These are phyloP conservation scores for Archips crataeganus DNA, from an alignment of 2,888 invertebrate species.

Conservation along the genomic window DNA sequence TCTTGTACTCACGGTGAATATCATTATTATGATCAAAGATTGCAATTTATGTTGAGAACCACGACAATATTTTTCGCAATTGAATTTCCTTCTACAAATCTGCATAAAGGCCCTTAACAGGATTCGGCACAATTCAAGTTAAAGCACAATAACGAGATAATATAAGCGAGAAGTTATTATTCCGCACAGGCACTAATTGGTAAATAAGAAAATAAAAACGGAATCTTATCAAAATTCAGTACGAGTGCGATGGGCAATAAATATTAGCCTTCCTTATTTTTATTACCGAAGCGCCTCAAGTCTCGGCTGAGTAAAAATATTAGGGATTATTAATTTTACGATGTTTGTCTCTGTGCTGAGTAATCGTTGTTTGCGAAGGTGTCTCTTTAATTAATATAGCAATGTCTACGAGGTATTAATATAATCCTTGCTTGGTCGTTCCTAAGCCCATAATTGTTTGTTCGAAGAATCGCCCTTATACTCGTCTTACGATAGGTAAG, in stretches of 20 bases:
- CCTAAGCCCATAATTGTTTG: slow-evolving; percentile 21
- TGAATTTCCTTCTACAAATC: not conserved
- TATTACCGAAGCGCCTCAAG: slow-evolving; percentile 31
- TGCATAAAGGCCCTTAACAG: not conserved
- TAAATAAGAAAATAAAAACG: slow-evolving; percentile 40
- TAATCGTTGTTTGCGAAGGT: slow-evolving; percentile 36
- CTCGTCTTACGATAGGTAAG: slow-evolving; percentile 23
- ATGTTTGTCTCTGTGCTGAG: slow-evolving; percentile 36
- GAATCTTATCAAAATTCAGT: slow-evolving; percentile 37
- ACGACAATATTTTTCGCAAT: not conserved
- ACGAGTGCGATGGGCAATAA: slow-evolving; percentile 31
- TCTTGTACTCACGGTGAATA: not conserved
- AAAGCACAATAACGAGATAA: not conserved
- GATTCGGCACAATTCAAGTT: not conserved
- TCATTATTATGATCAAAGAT: not conserved
- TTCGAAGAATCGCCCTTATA: not conserved
- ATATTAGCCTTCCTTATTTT: slow-evolving; percentile 38
- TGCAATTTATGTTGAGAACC: not conserved
- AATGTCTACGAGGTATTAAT: slow-evolving; percentile 3
- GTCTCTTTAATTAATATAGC: slow-evolving; percentile 33
- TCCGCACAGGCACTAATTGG: slow-evolving; percentile 28
- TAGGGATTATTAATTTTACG: slow-evolving; percentile 40
- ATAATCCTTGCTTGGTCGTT: slow-evolving; percentile 7
- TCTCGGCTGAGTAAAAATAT: slow-evolving; percentile 29
- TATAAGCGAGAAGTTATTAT: slow-evolving; percentile 21